Conservation (phyloP, 2,888 invertebrate species). For the Dasysyrphus albostriatus region DNA sequence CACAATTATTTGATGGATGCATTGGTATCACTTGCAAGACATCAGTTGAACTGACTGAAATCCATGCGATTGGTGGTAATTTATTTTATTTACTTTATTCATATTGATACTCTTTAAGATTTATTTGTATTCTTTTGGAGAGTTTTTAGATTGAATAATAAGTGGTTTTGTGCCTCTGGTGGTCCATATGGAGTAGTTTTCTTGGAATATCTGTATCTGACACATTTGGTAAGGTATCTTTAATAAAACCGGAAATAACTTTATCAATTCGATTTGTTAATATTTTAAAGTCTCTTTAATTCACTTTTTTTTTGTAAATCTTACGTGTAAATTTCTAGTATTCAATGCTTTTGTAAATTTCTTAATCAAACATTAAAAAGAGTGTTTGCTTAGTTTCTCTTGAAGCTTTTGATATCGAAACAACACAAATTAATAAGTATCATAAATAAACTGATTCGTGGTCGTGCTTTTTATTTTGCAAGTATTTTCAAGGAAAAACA, state of each 20-base stretch:
- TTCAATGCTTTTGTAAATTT: no score
- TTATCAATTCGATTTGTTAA: not conserved
- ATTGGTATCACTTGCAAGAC: conserved; percentile 50
- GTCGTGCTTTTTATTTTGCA: no score
- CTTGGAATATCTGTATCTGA: not conserved
- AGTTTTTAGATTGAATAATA: conserved; percentile 56
- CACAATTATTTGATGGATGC: conserved; percentile 69
- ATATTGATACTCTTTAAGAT: conserved; percentile 48
- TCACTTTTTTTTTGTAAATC: no score
- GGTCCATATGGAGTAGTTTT: conserved; percentile 26
- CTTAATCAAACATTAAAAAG: no score
- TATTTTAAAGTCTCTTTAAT: no score
- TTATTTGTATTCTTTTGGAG: conserved; percentile 37
- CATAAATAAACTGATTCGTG: no score
- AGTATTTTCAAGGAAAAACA: no score
- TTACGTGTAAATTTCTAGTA: no score
- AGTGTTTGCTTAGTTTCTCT: no score
- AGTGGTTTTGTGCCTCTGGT: conserved; percentile 24
- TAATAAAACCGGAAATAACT: not conserved
- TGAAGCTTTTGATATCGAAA: no score
- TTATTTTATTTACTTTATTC: conserved; percentile 49
- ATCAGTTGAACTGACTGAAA: conserved; percentile 52
- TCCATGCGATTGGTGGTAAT: conserved; percentile 52
- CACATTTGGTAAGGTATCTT: not conserved
- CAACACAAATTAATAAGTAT: no score